Base-by-base conservation (phyloP, 2,797 vertebrate species). In the Myioborus miniatus region DNA sequence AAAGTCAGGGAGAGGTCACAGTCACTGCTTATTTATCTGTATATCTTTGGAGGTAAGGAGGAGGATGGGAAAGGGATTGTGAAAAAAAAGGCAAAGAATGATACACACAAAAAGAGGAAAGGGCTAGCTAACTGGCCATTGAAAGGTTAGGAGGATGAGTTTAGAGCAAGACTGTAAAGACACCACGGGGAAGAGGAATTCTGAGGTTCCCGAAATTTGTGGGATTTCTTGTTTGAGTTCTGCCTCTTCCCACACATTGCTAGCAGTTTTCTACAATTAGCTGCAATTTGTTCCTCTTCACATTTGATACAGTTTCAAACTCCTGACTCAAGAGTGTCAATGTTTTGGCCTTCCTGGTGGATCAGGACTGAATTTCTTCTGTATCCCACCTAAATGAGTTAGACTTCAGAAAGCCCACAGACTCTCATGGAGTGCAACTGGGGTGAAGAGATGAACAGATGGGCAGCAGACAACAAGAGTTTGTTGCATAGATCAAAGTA, bases 1-100 rank as follows among this genome's bases (percentile, higher is more conserved):
- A 55, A 90, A 95, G 81, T 94, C 96, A 96, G 41, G 43, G 74
- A 83, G 69, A 95, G 91, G 75, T 96, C 89, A 89, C 26, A 85
- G 90, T 83, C 89, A 80, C 76, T 89, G 43, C 27, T 90, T 83
- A 64, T 96, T 96, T 96, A 91, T 94, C 92, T 75, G 2, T 50
- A 22, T 59, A 37, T 34, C 71, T 68, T 83, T 67, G 32, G 39
- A 74, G 27, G 34, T 89, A 74, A 76, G 3, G 44, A 78, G 44
- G 26, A 69, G 21, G 32, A 76, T 52, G 59, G 23, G 58, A 93
- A 93, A 68, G 17, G 14, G 21, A 58, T 55, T 86, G n/a, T 47
- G 26, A 10, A 87, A 94, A 94, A 27, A 76, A 85, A 83, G 36
- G 6, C 44, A 55, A 88, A 80, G 32, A 88, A 86, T 44, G 14